phyloP scores from a whole-genome alignment of 2,888 invertebrate species.

The Podabrus alpinus region DNA sequence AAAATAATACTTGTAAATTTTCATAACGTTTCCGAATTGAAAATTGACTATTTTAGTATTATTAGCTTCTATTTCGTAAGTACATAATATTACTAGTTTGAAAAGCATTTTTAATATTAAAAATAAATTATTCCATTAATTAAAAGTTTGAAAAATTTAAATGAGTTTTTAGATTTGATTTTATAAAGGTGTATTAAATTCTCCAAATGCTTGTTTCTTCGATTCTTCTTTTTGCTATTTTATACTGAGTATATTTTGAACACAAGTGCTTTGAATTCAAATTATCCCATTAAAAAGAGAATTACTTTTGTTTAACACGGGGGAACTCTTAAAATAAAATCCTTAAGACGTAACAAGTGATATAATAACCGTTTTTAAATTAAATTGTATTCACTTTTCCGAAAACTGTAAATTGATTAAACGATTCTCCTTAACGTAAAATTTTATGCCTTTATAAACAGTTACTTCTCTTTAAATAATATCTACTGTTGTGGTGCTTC shows the following conservation, averaged over 20 bases:
- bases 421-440: neutral
- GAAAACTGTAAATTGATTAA: neutral
- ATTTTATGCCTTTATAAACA: neutral
- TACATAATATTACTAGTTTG: neutral
- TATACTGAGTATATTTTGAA: slow-evolving; percentile 20
- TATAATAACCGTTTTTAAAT: neutral
- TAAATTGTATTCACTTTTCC: neutral
- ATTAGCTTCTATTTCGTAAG: neutral
- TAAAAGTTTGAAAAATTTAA: neutral
- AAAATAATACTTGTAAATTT: no score
- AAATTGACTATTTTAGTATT: neutral
- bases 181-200: slow-evolving; percentile 18
- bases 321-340: slow-evolving; percentile 18
- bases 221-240: slow-evolving; percentile 27
- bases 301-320: slow-evolving; percentile 16
- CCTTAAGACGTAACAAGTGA: slow-evolving; percentile 18
- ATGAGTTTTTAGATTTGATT: neutral
- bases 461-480: neutral
- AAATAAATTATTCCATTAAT: neutral
- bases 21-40: neutral
- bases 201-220: slow-evolving; percentile 28
- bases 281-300: slow-evolving; percentile 22
- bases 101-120: neutral
- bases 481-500: neutral
- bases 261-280: slow-evolving; percentile 27